phyloP scores from a whole-genome alignment of 1,140 invertebrate species.

The Drosophila tani region DNA sequence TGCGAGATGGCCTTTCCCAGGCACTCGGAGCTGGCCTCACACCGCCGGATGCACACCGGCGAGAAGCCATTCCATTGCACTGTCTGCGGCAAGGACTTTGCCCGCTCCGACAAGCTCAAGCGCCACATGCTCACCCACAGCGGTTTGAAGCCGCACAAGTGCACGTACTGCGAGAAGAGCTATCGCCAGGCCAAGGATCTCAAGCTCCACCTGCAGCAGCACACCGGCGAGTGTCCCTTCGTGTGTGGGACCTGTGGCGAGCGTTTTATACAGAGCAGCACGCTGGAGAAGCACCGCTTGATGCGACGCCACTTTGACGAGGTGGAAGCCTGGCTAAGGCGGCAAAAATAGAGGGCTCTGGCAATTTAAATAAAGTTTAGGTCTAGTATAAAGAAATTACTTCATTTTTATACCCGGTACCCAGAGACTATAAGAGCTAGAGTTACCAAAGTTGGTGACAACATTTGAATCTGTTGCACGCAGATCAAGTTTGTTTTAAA shows the following conservation, averaged over 20 bases:
- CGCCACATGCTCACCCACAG: conserved; percentile 74
- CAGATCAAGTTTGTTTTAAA: no score
- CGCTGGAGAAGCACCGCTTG: conserved; percentile 70
- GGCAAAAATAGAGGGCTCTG: conserved; percentile 20
- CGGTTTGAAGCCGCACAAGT: conserved; percentile 71
- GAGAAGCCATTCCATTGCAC: conserved; percentile 75
- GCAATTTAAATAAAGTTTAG: conserved; percentile 28
- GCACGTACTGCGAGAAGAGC: conserved; percentile 73
- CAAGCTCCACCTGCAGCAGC: conserved; percentile 70
- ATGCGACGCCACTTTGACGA: conserved; percentile 75
- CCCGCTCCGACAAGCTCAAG: conserved; percentile 70
- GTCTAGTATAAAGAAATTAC: conserved; percentile 7
- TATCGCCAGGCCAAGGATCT: conserved; percentile 73
- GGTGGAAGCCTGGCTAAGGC: conserved; percentile 50
- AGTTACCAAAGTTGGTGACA: no score
- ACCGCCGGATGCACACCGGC: conserved; percentile 69
- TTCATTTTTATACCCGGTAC: no score
- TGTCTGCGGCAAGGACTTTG: conserved; percentile 74
- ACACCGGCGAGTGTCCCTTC: conserved; percentile 68
- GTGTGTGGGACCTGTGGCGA: conserved; percentile 72
- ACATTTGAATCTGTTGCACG: no score
- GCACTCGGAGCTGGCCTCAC: conserved; percentile 67
- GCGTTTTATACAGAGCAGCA: conserved; percentile 70
- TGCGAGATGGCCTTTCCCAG: conserved; percentile 74
- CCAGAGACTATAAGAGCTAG: no score